Base-by-base conservation (phyloP, 1,140 invertebrate species). In the Drosophila bipectinata region DNA sequence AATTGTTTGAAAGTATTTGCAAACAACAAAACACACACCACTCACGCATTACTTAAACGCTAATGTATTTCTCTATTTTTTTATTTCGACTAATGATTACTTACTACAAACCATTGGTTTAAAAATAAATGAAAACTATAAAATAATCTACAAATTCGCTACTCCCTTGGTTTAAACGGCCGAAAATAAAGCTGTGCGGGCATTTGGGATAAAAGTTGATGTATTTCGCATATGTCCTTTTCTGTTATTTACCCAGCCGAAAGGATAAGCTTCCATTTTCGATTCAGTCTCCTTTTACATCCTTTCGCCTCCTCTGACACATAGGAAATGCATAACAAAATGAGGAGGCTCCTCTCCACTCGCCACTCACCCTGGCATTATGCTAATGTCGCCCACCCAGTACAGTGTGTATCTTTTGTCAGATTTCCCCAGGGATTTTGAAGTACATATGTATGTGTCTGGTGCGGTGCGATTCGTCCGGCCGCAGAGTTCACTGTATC, bases 31-130 rank as follows among this genome's bases (percentile, higher is more conserved):
- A 53, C 12, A 53, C 14, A 41, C 39, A 39, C 52, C 48, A 10
- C 21, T 47, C 41, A 52, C 49, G 60, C 58, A 45, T 47, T 61
- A 51, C 58, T 68, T 47, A 67, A 37, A 47, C 9, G 63, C 41
- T 69, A 68, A 84, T 77, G 57, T 80, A 87, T 84, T 87, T 83
- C 73, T 74, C 49, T 56, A 67, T 24, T 77, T 73, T 58, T 66
- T 61, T 58, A 49, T 63, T 49, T 45, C 58, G 14, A 72, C 74
- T 81, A 85, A 77, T 78, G 44, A 32, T 63, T 81, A 81, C 61
- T 78, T 60, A 87, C 69, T 72, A 52, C 30, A 45, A 83, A 81
- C 56, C 74, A 72, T 59, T 72, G 82, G 77, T 81, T 87, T 68
- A 64, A 85, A 85, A 74, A 75, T 57, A 66, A 55, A 74, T 37